Base-by-base conservation (phyloP, 2,797 vertebrate species). In the Dipus sagitta region DNA sequence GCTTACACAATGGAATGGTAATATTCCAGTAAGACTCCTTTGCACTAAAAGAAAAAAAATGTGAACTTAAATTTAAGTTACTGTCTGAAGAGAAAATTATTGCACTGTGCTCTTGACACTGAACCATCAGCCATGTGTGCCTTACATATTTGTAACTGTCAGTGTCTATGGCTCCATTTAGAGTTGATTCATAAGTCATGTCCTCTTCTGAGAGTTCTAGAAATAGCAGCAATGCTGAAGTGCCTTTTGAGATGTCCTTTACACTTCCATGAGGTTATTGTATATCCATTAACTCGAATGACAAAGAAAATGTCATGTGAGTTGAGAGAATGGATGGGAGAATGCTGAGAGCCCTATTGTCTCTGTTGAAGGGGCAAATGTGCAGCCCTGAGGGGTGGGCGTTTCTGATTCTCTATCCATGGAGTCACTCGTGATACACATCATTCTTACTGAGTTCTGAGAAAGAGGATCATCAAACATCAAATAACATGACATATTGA, bases 221-320 rank as follows among this genome's bases (percentile, higher is more conserved):
- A 94, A 89, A 97, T 88, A 96, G 54, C 38, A 17, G 52, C 52
- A 96, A 88, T 75, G 23, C 8, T 75, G 84, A 72, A 95, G 47
- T 94, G 70, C 65, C 58, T 92, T 80, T 26, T 96, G 58, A 95
- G 83, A 96, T 91, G 28, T 90, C 93, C 64, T 96, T 86, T 96
- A 76, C 42, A 93, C 80, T 94, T 96, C 86, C 67, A 32, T 93
- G 94, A 95, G 52, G 58, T 90, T 95, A 95, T 86, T 93, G 84
- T 92, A 87, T 68, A 94, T 77, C 93, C 96, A 95, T 93, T 96
- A 97, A 91, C 86, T 79, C 71, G 34, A 88, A 70, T 95, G 96
- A 96, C 80, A 97, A 96, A 96, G 65, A 76, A 95, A 97, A 97
- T 60, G 60, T 83, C 93, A 96, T 64, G 13, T 12, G 52, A 71